These are phyloP conservation scores for Paracanthobrama guichenoti DNA, from an alignment of 2,113 vertebrate species.

Conservation along the genomic window DNA sequence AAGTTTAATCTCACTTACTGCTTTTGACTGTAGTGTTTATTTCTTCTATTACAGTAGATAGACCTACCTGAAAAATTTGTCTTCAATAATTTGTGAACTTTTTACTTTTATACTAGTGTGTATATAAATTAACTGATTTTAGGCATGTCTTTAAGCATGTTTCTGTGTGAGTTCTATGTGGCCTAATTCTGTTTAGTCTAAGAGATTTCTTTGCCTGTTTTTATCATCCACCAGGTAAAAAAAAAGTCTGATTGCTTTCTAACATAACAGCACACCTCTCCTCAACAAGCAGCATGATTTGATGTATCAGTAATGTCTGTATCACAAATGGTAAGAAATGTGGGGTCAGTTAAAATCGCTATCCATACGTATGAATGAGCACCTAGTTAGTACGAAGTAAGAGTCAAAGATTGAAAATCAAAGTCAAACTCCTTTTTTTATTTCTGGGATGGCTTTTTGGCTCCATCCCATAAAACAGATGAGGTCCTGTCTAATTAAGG, in stretches of 20 bases:
- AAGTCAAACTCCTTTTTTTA: neutral
- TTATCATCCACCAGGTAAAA: neutral
- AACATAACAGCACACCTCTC: neutral
- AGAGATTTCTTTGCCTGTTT: neutral
- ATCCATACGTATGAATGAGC: neutral
- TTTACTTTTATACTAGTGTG: too few relatives aligned
- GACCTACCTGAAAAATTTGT: too few relatives aligned
- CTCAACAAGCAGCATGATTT: neutral
- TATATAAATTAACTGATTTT: too few relatives aligned
- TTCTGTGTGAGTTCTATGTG: too few relatives aligned
- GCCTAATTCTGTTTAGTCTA: too few relatives aligned
- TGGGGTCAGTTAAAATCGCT: neutral
- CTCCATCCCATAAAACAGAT: slow-evolving; percentile 16
- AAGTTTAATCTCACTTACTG: too few relatives aligned
- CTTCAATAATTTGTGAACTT: too few relatives aligned
- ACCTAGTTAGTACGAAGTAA: neutral
- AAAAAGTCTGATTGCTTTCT: neutral
- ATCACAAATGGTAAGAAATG: neutral
- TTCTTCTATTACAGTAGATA: too few relatives aligned
- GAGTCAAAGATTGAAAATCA: neutral
- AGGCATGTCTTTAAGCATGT: too few relatives aligned
- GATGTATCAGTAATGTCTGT: neutral
- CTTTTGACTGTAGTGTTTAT: too few relatives aligned
- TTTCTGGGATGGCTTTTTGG: neutral
- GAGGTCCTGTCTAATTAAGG: slow-evolving; percentile 7